Percentiles rank a stretch among this genome's conserved stretches.
These are phyloP conservation scores for Sylvilagus floridanus DNA, from an alignment of 2,797 vertebrate species.

Conservation along the genomic window DNA sequence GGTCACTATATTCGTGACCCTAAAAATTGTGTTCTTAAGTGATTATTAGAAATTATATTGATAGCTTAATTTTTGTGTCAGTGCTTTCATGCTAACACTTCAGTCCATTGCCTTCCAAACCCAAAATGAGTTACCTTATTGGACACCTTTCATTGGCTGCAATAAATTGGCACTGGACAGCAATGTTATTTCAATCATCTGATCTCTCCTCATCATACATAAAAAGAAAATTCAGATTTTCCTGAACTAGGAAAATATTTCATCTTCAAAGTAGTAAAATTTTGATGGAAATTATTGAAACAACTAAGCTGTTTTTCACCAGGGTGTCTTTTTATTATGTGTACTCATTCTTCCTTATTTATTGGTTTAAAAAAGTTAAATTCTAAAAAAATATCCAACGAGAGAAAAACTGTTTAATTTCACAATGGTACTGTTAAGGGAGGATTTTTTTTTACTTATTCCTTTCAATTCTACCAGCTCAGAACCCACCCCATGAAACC, in stretches of 20 bases:
- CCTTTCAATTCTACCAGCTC: neutral
- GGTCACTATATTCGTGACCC: neutral
- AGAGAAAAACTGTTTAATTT: neutral
- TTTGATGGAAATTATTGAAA: neutral
- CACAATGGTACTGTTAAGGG: neutral
- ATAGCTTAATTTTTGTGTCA: neutral
- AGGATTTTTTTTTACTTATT: constrained; percentile 33
- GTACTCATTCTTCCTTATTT: neutral
- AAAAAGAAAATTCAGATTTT: neutral
- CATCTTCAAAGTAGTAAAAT: constrained; percentile 20
- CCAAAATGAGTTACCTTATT: neutral
- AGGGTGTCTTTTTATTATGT: neutral
- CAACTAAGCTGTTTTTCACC: neutral
- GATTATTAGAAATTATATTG: neutral
- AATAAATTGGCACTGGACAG: neutral
- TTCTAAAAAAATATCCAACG: neutral
- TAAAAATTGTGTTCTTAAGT: constrained; percentile 29
- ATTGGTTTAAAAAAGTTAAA: constrained; percentile 28
- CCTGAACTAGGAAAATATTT: neutral
- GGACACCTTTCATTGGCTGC: neutral
- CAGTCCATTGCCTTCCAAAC: neutral
- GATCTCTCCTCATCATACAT: neutral
- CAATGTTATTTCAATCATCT: neutral
- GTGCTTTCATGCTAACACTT: neutral
- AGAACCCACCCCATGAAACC: neutral